phyloP scores from a whole-genome alignment of 2,888 invertebrate species.

The Acrobasis suavella region DNA sequence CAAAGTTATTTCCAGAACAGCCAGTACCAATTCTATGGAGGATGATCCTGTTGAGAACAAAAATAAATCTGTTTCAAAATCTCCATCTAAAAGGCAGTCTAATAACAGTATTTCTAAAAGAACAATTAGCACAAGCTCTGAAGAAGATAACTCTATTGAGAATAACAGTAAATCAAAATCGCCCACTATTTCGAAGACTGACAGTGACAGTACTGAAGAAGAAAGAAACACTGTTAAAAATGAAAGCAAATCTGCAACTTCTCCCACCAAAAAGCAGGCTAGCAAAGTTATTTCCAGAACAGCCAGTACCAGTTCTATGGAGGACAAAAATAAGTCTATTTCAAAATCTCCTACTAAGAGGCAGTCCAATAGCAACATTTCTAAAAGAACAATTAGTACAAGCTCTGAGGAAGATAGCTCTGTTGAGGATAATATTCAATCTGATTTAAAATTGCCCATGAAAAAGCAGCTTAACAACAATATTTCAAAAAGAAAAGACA shows the following conservation, averaged over 20 bases:
- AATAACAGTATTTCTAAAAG: neutral
- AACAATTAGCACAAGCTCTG: neutral
- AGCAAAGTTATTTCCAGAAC: neutral
- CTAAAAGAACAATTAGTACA: conserved; percentile 1
- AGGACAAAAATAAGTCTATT: neutral
- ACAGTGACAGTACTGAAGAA: neutral
- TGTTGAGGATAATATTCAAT: neutral
- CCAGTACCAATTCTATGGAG: neutral
- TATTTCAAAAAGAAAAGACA: neutral
- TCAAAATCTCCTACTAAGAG: neutral
- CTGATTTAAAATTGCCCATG: neutral
- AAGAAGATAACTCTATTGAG: neutral
- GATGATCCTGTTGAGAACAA: neutral
- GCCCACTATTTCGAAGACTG: no score
- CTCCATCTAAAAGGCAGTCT: neutral
- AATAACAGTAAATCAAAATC: neutral
- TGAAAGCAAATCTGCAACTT: neutral
- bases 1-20: neutral
- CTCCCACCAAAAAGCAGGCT: neutral
- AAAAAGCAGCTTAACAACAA: neutral
- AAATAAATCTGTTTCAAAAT: neutral
- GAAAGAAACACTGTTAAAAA: neutral
- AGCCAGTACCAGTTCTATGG: neutral
- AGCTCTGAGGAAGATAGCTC: neutral
- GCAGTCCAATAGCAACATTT: neutral